Base-by-base conservation (phyloP, 2,888 invertebrate genomes). In the Apeira syringaria region DNA sequence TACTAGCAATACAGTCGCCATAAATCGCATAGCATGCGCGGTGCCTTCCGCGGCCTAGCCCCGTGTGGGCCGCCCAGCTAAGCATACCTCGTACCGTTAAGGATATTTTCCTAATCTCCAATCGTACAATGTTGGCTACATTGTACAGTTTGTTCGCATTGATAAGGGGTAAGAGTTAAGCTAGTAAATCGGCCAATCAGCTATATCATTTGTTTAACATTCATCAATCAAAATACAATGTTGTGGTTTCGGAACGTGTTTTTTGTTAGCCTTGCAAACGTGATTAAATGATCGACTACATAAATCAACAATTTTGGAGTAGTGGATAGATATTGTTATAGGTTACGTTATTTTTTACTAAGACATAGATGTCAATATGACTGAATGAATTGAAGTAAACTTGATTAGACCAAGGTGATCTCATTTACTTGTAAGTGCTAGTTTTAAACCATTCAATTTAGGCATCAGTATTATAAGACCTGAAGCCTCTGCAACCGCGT, bases 91-190 rank as follows among this genome's bases (percentile, higher is more conserved):
- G 67, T 79, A 80, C 87, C 86, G 85, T 87, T 87, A 86, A 74
- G 75, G 77, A 74, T 79, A 74, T 74, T 71, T 71, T 64, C 64
- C 59, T 79, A 78, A 84, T 87, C 84, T 84, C 54, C 64, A 80
- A 84, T 87, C 86, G 76, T 68, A 39, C 46, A 46, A 46, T 40
- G 39, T 31, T 30, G 31, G n/a, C 20, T 36, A 35, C 8, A 27
- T 20, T 35, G 28, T 28, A 36, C 28, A 36, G 36, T 28, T 36
- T 12, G 22, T 5, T 17, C 22, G 5, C 28, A 28, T 26, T 35
- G 34, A 35, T 35, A 36, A 12, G 25, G 13, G 8, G 1, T 12
- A 24, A 5, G 15, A 15, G 2, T 8, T 29, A 9, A 13, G 5
- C 9, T 29, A 9, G 29, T 2, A 3, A 26, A 11, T 26, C 11